Evolutionary conservation across 1,140 invertebrate genomes (phyloP).

Genomic region (Bombus waltoni): DNA sequence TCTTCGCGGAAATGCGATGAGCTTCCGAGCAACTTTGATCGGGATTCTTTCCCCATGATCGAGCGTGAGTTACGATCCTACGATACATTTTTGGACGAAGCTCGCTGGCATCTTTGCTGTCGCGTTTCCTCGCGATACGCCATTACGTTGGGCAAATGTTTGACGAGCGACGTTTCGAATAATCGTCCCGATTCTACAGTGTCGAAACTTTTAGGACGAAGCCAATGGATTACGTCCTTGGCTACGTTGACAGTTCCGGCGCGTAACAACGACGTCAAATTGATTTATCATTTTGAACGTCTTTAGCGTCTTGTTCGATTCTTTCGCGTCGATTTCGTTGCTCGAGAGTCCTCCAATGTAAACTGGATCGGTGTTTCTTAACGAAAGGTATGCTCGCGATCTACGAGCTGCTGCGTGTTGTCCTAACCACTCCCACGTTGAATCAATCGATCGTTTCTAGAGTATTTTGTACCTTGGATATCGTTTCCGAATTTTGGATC

Average conservation of each 20-base stretch:
- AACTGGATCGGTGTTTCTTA: no score
- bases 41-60: conserved; percentile 39
- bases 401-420: no score
- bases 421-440: no score
- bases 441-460: no score
- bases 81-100: conserved; percentile 8
- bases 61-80: conserved; percentile 10
- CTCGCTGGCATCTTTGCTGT: not conserved
- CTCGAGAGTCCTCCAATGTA: no score
- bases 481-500: no score
- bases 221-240: not conserved
- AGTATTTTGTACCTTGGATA: no score
- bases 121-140: not conserved
- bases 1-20: not conserved
- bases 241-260: not conserved
- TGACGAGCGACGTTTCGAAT: conserved; percentile 25
- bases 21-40: conserved; percentile 10
- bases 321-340: no score
- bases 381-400: no score
- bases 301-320: no score
- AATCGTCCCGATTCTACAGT: not conserved
- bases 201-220: not conserved
- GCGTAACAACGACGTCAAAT: not conserved
- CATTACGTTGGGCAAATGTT: conserved; percentile 43
- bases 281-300: no score